Percentiles rank a stretch among this genome's conserved stretches.
Conservation (phyloP, 35 echinoderm and acorn worm genomes). For the Holothuria glaberrima region DNA sequence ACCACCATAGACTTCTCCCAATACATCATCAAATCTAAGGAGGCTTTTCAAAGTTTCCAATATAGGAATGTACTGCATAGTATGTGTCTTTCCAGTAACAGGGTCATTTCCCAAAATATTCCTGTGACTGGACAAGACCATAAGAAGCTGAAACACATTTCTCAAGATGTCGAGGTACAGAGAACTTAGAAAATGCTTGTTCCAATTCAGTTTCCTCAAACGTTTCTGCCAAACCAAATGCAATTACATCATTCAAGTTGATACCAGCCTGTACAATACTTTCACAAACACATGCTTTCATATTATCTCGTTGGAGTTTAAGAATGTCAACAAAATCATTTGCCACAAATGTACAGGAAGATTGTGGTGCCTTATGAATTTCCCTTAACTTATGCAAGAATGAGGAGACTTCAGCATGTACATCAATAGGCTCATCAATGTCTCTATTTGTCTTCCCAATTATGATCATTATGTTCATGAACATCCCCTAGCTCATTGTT, state of each 20-base stretch:
- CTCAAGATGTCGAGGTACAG: neutral
- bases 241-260: conserved; percentile 5
- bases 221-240: conserved; percentile 14
- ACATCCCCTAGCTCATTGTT: no score
- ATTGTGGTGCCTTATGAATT: conserved; percentile 16
- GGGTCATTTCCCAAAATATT: conserved; percentile 42
- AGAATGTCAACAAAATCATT: conserved; percentile 55
- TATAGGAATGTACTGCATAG: conserved; percentile 48
- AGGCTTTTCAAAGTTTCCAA: neutral
- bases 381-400: conserved; percentile 30
- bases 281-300: neutral
- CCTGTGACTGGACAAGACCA: neutral
- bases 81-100: conserved; percentile 32
- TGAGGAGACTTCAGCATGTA: conserved; percentile 31
- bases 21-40: conserved; percentile 12
- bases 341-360: conserved; percentile 39
- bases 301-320: neutral
- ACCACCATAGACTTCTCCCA: conserved; percentile 23
- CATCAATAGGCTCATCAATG: neutral
- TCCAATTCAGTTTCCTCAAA: conserved; percentile 21
- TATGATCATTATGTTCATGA: neutral
- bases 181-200: conserved; percentile 16
- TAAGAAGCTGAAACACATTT: neutral
- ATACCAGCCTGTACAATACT: neutral
- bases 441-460: neutral